Evolutionary conservation across 2,888 invertebrate genomes (phyloP), one percentile per base, ranked within the genome.

Genomic region (Callosobruchus maculatus): DNA sequence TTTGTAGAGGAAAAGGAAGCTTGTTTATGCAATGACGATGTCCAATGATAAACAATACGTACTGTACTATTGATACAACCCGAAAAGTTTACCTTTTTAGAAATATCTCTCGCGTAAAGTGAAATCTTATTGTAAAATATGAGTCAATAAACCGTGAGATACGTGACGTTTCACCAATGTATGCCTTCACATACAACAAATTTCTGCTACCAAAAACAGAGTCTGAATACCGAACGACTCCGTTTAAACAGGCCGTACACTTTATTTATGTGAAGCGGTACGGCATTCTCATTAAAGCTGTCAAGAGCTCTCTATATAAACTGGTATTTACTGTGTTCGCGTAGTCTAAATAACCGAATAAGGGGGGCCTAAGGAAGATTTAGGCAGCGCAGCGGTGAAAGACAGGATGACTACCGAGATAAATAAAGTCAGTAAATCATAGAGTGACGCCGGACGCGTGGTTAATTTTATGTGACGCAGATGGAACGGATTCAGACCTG

Each of bases 381-480:
- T 74, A 67, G 22, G 71, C 71, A 73, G 70, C 71, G 73, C 75
- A 73, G 49, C 68, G 26, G 70, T 70, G 21, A 30, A 70, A 70
- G 73, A 70, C 73, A 73, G 74, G 73, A 76, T 76, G 76, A 74
- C 49, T 49, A 18, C 49, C 18, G 49, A 49, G 49, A 7, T 49
- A 49, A 49, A 49, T 49, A 49, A 18, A 49, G 49, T 49, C 18
- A 49, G 49, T 49, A 49, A 49, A 49, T 49, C 49, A 49, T 49
- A 49, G 49, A 13, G 13, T 49, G 49, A 49, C 49, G 49, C 49
- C 49, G 18, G 49, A 13, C 49, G 49, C 13, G 49, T 49, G 49
- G 49, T 49, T 49, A 49, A 49, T 49, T 49, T 49, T 49, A 49
- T 49, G 49, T 18, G 49, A 49, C 49, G 49, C 49, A 49, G 49